These are phyloP conservation scores for Bombus turneri DNA, from an alignment of 1,140 invertebrate genomes.

Conservation along the genomic window DNA sequence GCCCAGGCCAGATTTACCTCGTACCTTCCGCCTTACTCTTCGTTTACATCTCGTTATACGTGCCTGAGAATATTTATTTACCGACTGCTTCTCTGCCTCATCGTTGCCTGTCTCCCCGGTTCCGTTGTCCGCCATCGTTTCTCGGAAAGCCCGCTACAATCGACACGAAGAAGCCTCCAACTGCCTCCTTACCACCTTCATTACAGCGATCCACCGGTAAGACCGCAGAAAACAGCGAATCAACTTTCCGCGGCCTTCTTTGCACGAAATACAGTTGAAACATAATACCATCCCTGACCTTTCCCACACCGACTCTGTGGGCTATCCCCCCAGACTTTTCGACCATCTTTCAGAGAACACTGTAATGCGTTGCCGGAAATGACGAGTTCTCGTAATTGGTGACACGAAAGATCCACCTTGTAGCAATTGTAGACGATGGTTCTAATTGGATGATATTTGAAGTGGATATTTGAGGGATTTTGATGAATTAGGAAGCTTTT, in stretches of 20 bases:
- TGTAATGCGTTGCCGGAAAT: neutral
- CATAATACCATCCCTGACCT: slow-evolving; percentile 16
- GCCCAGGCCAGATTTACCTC: slow-evolving; percentile 58
- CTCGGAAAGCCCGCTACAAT: slow-evolving; percentile 58
- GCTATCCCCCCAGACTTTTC: neutral
- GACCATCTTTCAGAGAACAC: neutral
- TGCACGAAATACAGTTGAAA: slow-evolving; percentile 25
- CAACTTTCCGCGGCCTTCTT: slow-evolving; percentile 43
- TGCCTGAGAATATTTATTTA: slow-evolving; percentile 66
- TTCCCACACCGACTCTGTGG: slow-evolving; percentile 16
- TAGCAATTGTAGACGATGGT: too few species aligned
- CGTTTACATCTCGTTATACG: slow-evolving; percentile 77
- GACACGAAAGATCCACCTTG: neutral
- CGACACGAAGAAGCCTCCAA: slow-evolving; percentile 42
- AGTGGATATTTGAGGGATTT: neutral
- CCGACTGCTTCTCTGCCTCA: slow-evolving; percentile 20
- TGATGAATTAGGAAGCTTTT: too few species aligned
- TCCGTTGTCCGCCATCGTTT: slow-evolving; percentile 44
- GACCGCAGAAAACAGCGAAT: slow-evolving; percentile 50
- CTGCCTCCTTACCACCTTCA: slow-evolving; percentile 49
- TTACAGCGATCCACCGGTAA: slow-evolving; percentile 52
- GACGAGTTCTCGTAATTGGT: neutral
- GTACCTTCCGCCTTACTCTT: slow-evolving; percentile 67
- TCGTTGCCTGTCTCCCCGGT: slow-evolving; percentile 7
- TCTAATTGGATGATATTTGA: neutral